A percentile compares a stretch with the other conserved stretches of the same genome.
phyloP scores from a whole-genome alignment of 2,797 vertebrate genomes.

The Gadopsis bispinosus region DNA sequence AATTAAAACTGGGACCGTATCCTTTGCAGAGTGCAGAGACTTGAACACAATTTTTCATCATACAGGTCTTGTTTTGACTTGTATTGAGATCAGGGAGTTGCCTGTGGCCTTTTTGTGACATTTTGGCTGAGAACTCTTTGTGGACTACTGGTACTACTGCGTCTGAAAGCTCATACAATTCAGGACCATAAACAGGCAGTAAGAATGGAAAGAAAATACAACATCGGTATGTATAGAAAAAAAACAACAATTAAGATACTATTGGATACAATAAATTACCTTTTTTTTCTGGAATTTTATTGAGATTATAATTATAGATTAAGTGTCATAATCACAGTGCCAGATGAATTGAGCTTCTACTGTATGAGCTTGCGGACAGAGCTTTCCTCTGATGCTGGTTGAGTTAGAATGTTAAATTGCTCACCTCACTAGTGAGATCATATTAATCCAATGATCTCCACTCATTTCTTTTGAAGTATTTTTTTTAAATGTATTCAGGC shows the following conservation, averaged over 20 bases:
- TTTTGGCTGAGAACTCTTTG: constrained; percentile 40
- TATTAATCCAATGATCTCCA: constrained; percentile 22
- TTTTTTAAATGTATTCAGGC: constrained; percentile 11
- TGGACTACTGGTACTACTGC: constrained; percentile 44
- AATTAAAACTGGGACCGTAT: constrained; percentile 22
- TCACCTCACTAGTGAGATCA: constrained; percentile 18
- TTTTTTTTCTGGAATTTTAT: neutral
- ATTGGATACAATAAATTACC: neutral
- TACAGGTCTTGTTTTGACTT: constrained; percentile 43
- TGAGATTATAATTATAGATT: neutral
- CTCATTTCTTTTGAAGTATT: constrained; percentile 21
- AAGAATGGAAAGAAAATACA: constrained; percentile 11
- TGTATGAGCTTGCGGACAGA: constrained; percentile 38
- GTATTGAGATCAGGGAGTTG: constrained; percentile 36
- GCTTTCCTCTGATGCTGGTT: constrained; percentile 27
- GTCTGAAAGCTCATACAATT: constrained; percentile 39
- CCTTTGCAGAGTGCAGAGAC: constrained; percentile 1
- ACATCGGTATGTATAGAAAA: neutral
- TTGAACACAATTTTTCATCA: constrained; percentile 5
- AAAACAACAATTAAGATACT: neutral
- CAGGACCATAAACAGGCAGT: constrained; percentile 17
- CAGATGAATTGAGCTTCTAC: constrained; percentile 3
- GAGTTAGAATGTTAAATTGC: neutral
- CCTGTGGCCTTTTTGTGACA: constrained; percentile 37
- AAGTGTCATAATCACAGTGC: neutral